Evolutionary conservation across 2,888 invertebrate genomes (phyloP).

Genomic region (Tolmerus cingulatus): DNA sequence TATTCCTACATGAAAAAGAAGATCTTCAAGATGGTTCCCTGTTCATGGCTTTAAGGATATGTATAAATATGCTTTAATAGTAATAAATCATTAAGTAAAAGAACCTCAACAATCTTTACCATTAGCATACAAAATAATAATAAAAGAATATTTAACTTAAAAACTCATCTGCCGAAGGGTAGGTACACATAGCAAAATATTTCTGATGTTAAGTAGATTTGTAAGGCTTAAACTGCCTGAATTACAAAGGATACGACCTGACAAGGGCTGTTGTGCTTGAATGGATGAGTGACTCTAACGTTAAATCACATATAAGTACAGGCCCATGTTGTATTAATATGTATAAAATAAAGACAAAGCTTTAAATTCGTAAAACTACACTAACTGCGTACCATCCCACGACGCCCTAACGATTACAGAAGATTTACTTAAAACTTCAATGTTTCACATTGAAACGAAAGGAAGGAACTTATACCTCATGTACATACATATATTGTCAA

Average conservation of each 20-base stretch:
- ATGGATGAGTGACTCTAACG: not conserved
- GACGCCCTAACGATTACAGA: not conserved
- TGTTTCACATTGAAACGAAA: not conserved
- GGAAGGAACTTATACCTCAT: not conserved
- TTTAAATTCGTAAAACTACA: not conserved
- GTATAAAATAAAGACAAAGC: not conserved
- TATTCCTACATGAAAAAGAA: not conserved
- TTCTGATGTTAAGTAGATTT: not conserved
- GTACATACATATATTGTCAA: not conserved
- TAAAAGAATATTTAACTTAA: not conserved
- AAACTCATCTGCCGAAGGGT: not conserved
- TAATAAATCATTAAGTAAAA: not conserved
- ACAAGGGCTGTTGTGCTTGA: not conserved
- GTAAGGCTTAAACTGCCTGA: not conserved
- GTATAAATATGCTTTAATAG: not conserved
- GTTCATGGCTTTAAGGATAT: not conserved
- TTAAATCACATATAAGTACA: not conserved
- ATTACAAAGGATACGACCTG: not conserved
- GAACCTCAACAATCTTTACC: not conserved
- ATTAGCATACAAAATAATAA: not conserved
- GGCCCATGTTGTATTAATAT: not conserved
- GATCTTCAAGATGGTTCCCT: not conserved
- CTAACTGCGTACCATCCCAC: not conserved
- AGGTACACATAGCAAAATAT: not conserved
- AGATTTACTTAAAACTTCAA: not conserved